Evolutionary conservation across 2,888 invertebrate species (phyloP).

Genomic region (Heliconius erato): DNA sequence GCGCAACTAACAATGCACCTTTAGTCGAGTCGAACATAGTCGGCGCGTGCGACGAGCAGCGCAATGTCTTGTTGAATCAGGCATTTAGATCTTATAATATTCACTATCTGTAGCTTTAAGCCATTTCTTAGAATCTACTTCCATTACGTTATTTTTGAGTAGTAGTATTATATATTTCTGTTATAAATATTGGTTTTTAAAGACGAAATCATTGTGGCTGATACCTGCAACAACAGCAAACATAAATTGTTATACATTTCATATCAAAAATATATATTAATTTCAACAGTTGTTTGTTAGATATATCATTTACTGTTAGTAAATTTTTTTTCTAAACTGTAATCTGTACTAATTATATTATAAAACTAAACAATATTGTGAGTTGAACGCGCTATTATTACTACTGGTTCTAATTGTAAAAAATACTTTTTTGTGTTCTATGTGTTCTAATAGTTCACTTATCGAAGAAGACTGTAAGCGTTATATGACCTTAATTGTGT

Average conservation of each 20-base stretch:
- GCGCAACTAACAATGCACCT: constrained; percentile 91
- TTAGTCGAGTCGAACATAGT: constrained; percentile 88
- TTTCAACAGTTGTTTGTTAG: too few species aligned
- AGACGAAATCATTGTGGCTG: constrained; percentile 7
- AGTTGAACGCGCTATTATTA: too few species aligned
- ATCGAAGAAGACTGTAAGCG: too few species aligned
- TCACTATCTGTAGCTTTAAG: constrained; percentile 32
- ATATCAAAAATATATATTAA: background rate
- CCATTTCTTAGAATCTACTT: constrained; percentile 25
- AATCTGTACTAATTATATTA: too few species aligned
- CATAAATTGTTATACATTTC: background rate
- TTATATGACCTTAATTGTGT: too few species aligned
- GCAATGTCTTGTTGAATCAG: constrained; percentile 78
- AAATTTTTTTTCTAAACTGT: too few species aligned
- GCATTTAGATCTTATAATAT: constrained; percentile 75
- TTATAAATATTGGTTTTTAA: constrained; percentile 1
- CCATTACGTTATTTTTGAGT: background rate
- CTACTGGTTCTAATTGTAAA: too few species aligned
- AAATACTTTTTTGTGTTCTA: too few species aligned
- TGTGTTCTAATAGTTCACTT: too few species aligned
- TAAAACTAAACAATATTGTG: too few species aligned
- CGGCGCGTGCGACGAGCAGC: constrained; percentile 80
- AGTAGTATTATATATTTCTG: background rate
- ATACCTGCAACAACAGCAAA: constrained; percentile 19
- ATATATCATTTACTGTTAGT: too few species aligned